These are phyloP conservation scores for Diploptera punctata DNA, from an alignment of 2,888 invertebrate genomes.

Conservation along the genomic window DNA sequence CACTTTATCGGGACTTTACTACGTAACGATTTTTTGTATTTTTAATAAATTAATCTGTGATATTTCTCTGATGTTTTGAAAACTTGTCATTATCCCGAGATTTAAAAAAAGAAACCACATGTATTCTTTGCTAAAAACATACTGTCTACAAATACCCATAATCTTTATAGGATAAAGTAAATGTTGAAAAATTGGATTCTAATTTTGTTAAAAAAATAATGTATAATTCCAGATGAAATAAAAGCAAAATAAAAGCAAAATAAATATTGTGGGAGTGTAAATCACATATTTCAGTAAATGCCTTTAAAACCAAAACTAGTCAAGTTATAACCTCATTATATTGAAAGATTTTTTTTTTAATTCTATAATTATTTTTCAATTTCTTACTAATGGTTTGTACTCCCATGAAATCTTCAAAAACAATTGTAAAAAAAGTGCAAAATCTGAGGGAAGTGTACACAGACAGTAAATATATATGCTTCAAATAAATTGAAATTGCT, in stretches of 20 bases:
- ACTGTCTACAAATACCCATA: constrained; percentile 22
- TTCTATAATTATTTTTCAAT: constrained; percentile 6
- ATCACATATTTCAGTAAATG: constrained; percentile 25
- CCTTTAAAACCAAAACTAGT: constrained; percentile 32
- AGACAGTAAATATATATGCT: constrained; percentile 27
- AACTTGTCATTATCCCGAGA: not conserved
- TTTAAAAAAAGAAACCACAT: not conserved
- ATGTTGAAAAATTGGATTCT: constrained; percentile 14
- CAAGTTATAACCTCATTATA: constrained; percentile 27
- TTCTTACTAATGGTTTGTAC: constrained; percentile 27
- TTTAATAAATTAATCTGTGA: constrained; percentile 30
- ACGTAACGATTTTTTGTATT: constrained; percentile 21
- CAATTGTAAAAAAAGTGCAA: not conserved
- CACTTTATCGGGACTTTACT: constrained; percentile 2
- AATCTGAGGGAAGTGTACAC: constrained; percentile 19
- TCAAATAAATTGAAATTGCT: constrained; percentile 17
- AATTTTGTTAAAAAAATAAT: not conserved
- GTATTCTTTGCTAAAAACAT: constrained; percentile 23
- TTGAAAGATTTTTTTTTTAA: not conserved
- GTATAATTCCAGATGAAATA: not conserved
- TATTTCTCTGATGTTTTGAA: constrained; percentile 21
- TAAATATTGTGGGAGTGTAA: constrained; percentile 29
- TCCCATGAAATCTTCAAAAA: constrained; percentile 21
- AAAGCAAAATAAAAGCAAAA: no score
- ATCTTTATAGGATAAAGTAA: not conserved